Evolutionary conservation across 2,113 vertebrate genomes (phyloP), one percentile per base, ranked within the genome.

Genomic region (Nycticryphes semicollaris): DNA sequence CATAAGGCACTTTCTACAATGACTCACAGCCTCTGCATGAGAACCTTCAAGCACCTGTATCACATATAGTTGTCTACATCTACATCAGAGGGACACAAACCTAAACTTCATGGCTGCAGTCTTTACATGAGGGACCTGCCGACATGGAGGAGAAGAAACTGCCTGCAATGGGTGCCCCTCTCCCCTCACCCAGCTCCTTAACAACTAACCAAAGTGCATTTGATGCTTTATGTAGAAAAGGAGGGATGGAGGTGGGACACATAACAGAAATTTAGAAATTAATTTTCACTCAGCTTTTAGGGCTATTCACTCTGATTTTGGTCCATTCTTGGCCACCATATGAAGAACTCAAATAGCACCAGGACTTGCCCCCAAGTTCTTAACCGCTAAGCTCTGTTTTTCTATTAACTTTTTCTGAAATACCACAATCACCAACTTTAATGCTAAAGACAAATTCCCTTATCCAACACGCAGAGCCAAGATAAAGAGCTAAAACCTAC

Each of bases 111-210:
- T 28, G 43, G 22, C 8, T 3, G 0, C 20, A 33, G 62, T 59
- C 75, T 35, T 83, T 11, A 37, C 5, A 19, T 31, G 10, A 69
- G 22, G 60, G 9, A 67, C 33, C 25, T 83, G 23, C 18, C 16
- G 14, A 13, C 0, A 51, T 14, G 28, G 12, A 83, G 41, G 45
- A 62, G 60, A 87, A 89, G 7, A 68, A 91, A 50, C 3, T 9
- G 7, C 19, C 22, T 43, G 41, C 28, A 67, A 0, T 15, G 7
- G 3, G 3, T 27, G 16, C 16, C 3, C 2, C 7, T 11, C 17
- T 13, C 28, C 28, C 53, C n/a, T 51, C 35, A 47, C 28, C 30
- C 5, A 31, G 33, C 37, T 56, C 41, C 31, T 47, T 50, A 64
- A 54, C 6, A 47, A 45, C 15, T 13, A 66, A 31, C 9, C 66